Conservation (phyloP, 92 coral and sea anemone species). For the Scolanthus callimorphus region DNA sequence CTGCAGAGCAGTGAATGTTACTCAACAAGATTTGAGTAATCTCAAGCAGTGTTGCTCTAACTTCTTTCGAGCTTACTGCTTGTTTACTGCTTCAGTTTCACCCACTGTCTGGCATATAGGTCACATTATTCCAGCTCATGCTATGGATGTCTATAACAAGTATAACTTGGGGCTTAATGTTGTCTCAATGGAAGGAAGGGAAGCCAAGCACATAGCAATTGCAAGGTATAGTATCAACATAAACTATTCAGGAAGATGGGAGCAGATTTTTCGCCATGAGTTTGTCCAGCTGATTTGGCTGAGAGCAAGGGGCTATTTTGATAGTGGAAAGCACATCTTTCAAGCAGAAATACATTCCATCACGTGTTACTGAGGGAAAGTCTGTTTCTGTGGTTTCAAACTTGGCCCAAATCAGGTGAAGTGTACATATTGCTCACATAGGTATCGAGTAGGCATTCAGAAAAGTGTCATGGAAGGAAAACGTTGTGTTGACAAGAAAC, state of each 20-base stretch:
- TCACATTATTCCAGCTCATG: slow-evolving; percentile 36
- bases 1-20: slow-evolving; percentile 56
- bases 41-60: slow-evolving; percentile 56
- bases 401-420: slow-evolving; percentile 28
- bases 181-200: slow-evolving; percentile 48
- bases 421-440: slow-evolving; percentile 58
- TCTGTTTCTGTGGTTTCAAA: slow-evolving; percentile 65
- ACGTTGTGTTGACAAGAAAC: slow-evolving; percentile 41
- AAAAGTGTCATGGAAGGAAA: slow-evolving; percentile 51
- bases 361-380: slow-evolving; percentile 53
- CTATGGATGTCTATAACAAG: slow-evolving; percentile 25
- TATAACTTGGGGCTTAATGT: slow-evolving; percentile 41
- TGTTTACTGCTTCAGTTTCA: slow-evolving; percentile 45
- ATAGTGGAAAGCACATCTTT: slow-evolving; percentile 34
- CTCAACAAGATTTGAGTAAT: slow-evolving; percentile 22
- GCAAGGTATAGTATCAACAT: slow-evolving; percentile 33
- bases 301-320: slow-evolving; percentile 39
- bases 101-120: slow-evolving; percentile 48
- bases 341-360: slow-evolving; percentile 69
- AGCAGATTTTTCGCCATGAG: slow-evolving; percentile 40
- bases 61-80: slow-evolving; percentile 46
- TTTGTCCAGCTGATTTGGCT: slow-evolving; percentile 41
- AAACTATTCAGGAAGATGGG: slow-evolving; percentile 22
- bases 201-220: slow-evolving; percentile 38
- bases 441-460: slow-evolving; percentile 42